phyloP scores from a whole-genome alignment of 1,140 invertebrate genomes.

The Sinonovacula constricta region DNA sequence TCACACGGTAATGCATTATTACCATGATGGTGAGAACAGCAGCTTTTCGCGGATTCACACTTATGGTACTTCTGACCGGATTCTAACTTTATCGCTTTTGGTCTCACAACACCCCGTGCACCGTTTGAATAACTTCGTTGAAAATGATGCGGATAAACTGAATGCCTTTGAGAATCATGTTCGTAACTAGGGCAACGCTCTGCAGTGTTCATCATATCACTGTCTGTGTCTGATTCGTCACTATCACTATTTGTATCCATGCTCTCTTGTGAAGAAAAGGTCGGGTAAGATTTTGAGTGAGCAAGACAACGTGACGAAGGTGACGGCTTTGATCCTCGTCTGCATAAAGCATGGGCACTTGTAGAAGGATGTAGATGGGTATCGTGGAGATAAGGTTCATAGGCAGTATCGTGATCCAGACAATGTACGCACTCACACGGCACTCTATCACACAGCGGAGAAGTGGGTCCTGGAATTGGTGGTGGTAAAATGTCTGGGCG shows the following conservation, averaged over 20 bases:
- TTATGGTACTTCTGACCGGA: constrained; percentile 37
- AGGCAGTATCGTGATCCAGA: not conserved
- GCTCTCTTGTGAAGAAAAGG: constrained; percentile 47
- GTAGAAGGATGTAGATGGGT: constrained; percentile 19
- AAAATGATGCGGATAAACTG: not conserved
- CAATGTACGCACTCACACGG: not conserved
- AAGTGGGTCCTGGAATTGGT: too few relatives aligned
- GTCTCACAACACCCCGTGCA: constrained; percentile 22
- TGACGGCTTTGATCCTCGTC: not conserved
- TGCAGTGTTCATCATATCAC: constrained; percentile 15
- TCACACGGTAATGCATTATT: too few relatives aligned
- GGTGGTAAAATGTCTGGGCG: too few relatives aligned
- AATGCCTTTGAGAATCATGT: not conserved
- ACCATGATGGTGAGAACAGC: too few relatives aligned
- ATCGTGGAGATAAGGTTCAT: too few relatives aligned
- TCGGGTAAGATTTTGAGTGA: constrained; percentile 44
- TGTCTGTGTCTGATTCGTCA: constrained; percentile 31
- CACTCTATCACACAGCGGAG: not conserved
- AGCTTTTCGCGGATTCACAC: too few relatives aligned
- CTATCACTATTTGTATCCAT: constrained; percentile 46
- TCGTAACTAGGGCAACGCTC: too few relatives aligned
- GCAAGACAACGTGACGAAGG: not conserved
- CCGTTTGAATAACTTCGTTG: not conserved
- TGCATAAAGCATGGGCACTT: not conserved
- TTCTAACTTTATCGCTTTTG: constrained; percentile 48